Evolutionary conservation across 2,113 vertebrate species (phyloP).

Genomic region (Corythornis madagascariensis): DNA sequence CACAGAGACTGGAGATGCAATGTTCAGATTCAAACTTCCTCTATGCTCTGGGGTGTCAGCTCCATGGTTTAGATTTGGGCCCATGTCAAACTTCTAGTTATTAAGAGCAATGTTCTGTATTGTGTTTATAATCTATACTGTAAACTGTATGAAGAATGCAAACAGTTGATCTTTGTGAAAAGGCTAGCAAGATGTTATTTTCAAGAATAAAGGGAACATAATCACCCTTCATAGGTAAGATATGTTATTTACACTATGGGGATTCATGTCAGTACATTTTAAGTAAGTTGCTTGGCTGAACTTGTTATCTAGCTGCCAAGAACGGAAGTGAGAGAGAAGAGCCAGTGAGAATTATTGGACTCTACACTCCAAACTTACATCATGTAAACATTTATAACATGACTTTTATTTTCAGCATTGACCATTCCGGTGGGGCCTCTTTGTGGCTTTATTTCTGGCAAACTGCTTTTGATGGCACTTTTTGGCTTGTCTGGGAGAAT

Average conservation of each 20-base stretch:
- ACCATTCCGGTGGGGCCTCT: slow-evolving; percentile 14
- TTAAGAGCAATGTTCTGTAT: background rate
- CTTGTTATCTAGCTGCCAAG: slow-evolving; percentile 60
- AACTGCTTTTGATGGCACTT: slow-evolving; percentile 1
- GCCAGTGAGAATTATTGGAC: slow-evolving; percentile 57
- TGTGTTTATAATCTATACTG: background rate
- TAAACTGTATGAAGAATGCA: background rate
- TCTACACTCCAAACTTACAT: slow-evolving; percentile 48
- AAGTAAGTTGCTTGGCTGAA: slow-evolving; percentile 69
- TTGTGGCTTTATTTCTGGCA: slow-evolving; percentile 8
- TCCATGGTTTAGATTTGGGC: background rate
- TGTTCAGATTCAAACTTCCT: slow-evolving; percentile 41
- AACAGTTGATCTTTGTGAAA: background rate
- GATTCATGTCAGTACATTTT: slow-evolving; percentile 59
- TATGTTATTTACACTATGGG: slow-evolving; percentile 34
- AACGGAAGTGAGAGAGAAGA: slow-evolving; percentile 66
- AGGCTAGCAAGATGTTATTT: slow-evolving; percentile 5
- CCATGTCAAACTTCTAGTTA: background rate
- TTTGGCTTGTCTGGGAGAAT: background rate
- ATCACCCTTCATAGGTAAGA: slow-evolving; percentile 58
- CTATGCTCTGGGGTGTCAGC: slow-evolving; percentile 30
- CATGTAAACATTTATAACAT: slow-evolving; percentile 54
- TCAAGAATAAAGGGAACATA: slow-evolving; percentile 26
- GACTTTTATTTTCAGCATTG: slow-evolving; percentile 53
- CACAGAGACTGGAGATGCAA: slow-evolving; percentile 15